Base-by-base conservation (phyloP, 1,140 invertebrate species). In the Bombus sylvicola region DNA sequence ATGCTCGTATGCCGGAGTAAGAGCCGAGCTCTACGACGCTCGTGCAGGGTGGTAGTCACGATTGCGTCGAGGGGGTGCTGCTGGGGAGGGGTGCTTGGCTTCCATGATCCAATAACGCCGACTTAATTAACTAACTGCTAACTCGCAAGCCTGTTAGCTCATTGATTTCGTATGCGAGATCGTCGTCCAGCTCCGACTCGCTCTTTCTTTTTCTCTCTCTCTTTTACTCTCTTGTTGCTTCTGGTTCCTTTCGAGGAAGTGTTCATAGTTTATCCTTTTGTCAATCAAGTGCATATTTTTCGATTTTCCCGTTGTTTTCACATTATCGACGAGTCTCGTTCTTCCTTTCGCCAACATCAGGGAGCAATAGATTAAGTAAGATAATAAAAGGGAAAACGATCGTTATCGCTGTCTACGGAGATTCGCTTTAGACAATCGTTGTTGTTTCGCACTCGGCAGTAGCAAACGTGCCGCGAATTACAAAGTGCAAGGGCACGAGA, bases 41-140 rank as follows among this genome's bases (percentile, higher is more conserved):
- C 78, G 85, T 81, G 57, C 66, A 74, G 81, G 79, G 83, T 81
- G 85, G 64, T 41, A 78, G 66, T 34, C 82, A 81, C 73, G 76
- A 73, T 85, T 62, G 81, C 85, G 68, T 79, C 75, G 81, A 75
- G 74, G 85, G 72, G 73, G 71, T 83, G 76, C 31, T 10, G 53
- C 76, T 89, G 88, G 88, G 90, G 86, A 87, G 92, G 90, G 86
- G 91, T 91, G 89, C 92, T 94, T 94, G 94, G 94, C 94, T 95
- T 95, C 94, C 90, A 92, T 95, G 91, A 95, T 95, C 94, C 94
- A 95, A 95, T 95, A 95, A 95, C 89, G 90, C 91, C 93, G 94
- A 95, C 94, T 94, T 95, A 95, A 95, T 95, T 95, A 95, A 94
- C 93, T 94, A 93, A 94, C 93, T 94, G 92, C 93, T 94, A 94